These are phyloP conservation scores for Acleris holmiana DNA, from an alignment of 2,888 invertebrate species.

Conservation along the genomic window DNA sequence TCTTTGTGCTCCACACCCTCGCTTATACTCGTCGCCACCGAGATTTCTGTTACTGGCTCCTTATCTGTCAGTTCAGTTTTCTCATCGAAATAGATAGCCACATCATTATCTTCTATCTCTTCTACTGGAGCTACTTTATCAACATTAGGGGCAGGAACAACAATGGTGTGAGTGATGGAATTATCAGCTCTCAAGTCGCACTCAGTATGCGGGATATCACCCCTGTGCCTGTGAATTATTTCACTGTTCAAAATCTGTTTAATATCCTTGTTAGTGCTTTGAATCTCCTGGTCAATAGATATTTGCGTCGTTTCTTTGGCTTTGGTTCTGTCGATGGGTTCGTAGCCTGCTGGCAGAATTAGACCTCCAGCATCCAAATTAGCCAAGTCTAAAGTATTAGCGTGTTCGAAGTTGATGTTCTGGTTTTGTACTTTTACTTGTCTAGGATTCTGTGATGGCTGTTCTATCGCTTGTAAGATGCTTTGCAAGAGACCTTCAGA, in stretches of 20 bases:
- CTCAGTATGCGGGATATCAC: slow-evolving; percentile 58
- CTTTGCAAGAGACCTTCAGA: slow-evolving; percentile 92
- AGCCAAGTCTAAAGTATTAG: slow-evolving; percentile 42
- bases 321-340: slow-evolving; percentile 69
- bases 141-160: slow-evolving; percentile 65
- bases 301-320: slow-evolving; percentile 35
- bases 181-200: slow-evolving; percentile 74
- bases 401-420: slow-evolving; percentile 49
- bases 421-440: slow-evolving; percentile 40
- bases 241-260: slow-evolving; percentile 52
- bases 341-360: slow-evolving; percentile 72
- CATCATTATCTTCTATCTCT: slow-evolving; percentile 83
- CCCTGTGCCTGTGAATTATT: slow-evolving; percentile 53
- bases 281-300: slow-evolving; percentile 57
- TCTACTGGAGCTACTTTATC: slow-evolving; percentile 60
- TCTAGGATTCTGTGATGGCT: slow-evolving; percentile 69
- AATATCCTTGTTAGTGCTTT: slow-evolving; percentile 55
- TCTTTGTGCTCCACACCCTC: slow-evolving; percentile 55
- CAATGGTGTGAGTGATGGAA: slow-evolving; percentile 71
- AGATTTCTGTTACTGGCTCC: slow-evolving; percentile 76
- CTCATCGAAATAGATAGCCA: slow-evolving; percentile 83
- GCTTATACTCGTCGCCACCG: slow-evolving; percentile 77
- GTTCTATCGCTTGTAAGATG: slow-evolving; percentile 92
- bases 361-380: slow-evolving; percentile 60
- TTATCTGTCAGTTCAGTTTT: slow-evolving; percentile 45